Percentiles rank a stretch among this genome's conserved stretches.
phyloP scores from a whole-genome alignment of 1,140 invertebrate genomes.

The Aporrectodea caliginosa region DNA sequence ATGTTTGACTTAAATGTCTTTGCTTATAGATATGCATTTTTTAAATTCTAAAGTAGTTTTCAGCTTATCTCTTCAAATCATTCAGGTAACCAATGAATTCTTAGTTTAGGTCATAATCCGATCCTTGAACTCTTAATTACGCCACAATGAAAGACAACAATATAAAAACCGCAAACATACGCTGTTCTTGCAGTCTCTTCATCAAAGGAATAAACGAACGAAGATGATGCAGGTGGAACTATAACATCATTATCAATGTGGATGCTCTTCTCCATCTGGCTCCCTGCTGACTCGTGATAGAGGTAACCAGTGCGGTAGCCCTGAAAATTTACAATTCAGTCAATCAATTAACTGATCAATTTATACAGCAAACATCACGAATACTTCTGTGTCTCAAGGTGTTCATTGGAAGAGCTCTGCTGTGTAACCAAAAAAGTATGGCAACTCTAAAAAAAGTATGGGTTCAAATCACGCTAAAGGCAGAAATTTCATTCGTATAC shows the following conservation, averaged over 20 bases:
- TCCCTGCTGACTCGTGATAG: constrained; percentile 82
- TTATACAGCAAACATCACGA: neutral
- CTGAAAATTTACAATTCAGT: constrained; percentile 51
- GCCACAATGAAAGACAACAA: too few relatives aligned
- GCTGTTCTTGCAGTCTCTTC: neutral
- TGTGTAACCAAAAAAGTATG: neutral
- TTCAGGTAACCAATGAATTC: too few relatives aligned
- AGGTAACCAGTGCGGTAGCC: constrained; percentile 96
- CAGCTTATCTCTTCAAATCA: too few relatives aligned
- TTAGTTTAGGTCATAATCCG: too few relatives aligned
- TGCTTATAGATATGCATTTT: too few relatives aligned
- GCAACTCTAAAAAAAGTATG: neutral
- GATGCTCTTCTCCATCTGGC: constrained; percentile 59
- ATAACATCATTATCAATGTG: constrained; percentile 88
- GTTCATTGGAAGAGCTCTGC: neutral
- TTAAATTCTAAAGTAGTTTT: too few relatives aligned
- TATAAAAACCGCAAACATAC: neutral
- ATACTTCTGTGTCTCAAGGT: neutral
- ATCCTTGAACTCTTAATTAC: too few relatives aligned
- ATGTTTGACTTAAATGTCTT: too few relatives aligned
- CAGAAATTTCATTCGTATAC: neutral
- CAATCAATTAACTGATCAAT: neutral
- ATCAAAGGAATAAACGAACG: constrained; percentile 59
- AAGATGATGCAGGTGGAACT: constrained; percentile 89
- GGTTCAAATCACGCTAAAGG: neutral